Conservation (phyloP, 2,888 invertebrate genomes). For the Pardosa pseudoannulata region DNA sequence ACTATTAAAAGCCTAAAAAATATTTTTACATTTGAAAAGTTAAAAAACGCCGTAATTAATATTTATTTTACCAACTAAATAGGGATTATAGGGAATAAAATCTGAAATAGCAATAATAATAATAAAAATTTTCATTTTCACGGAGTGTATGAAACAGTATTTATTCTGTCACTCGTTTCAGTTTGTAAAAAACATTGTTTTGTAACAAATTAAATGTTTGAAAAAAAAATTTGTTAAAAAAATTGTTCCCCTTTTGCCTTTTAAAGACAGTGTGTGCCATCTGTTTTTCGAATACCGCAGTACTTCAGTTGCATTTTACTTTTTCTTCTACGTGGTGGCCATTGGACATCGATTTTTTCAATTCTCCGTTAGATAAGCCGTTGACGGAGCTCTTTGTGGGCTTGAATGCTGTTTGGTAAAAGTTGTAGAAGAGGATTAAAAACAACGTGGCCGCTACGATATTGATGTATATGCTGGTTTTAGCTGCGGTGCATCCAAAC, state of each 20-base stretch:
- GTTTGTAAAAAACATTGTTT: too few species aligned
- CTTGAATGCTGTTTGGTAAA: slow-evolving; percentile 43
- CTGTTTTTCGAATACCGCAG: neutral
- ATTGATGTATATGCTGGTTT: slow-evolving; percentile 49
- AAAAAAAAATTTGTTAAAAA: too few species aligned
- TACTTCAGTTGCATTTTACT: slow-evolving; percentile 5
- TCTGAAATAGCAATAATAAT: too few species aligned
- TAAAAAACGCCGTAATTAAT: too few species aligned
- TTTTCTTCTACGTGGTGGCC: neutral
- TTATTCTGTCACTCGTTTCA: too few species aligned
- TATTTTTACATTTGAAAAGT: too few species aligned
- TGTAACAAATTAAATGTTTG: too few species aligned
- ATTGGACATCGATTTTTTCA: neutral
- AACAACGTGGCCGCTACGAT: slow-evolving; percentile 33
- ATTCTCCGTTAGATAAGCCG: neutral
- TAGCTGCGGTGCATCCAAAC: slow-evolving; percentile 44
- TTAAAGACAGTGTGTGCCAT: neutral
- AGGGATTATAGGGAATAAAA: too few species aligned
- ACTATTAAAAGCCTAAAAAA: too few species aligned
- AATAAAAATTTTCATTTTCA: too few species aligned
- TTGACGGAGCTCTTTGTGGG: slow-evolving; percentile 5
- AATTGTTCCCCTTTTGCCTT: neutral
- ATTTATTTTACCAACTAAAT: too few species aligned
- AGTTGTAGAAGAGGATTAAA: slow-evolving; percentile 58
- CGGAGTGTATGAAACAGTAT: too few species aligned